Percentiles rank a stretch among this genome's conserved stretches.
Conservation (phyloP, 1,140 invertebrate species). For the Drosophila takahashii region DNA sequence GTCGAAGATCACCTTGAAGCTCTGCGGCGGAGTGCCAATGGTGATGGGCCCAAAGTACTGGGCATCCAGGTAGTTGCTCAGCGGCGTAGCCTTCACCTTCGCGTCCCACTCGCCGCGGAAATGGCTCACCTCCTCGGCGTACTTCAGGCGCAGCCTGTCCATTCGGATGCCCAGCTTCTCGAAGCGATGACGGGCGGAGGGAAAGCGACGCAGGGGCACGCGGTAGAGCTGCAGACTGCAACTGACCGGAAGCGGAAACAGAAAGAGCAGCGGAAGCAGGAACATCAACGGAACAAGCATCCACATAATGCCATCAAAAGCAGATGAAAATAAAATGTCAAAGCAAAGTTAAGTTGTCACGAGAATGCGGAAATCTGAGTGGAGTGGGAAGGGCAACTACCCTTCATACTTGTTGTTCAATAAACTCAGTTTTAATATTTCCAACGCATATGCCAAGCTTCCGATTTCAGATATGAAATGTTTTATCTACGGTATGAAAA, state of each 20-base stretch:
- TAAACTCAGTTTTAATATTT: conserved; percentile 47
- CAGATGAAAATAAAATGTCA: conserved; percentile 6
- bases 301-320: conserved; percentile 49
- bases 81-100: conserved; percentile 79
- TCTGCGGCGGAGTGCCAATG: conserved; percentile 96
- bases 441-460: conserved; percentile 22
- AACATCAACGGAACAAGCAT: conserved; percentile 13
- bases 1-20: conserved; percentile 98
- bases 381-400: not conserved
- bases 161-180: conserved; percentile 68
- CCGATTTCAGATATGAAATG: conserved; percentile 1
- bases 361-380: not conserved
- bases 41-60: conserved; percentile 98
- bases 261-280: conserved; percentile 6
- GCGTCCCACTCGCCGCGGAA: not conserved
- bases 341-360: conserved; percentile 22
- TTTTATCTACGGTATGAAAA: not conserved
- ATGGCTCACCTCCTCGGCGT: conserved; percentile 20
- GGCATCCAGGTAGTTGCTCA: conserved; percentile 96
- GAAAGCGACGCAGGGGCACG: conserved; percentile 59
- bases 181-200: conserved; percentile 64
- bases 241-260: conserved; percentile 17
- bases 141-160: conserved; percentile 65
- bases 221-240: conserved; percentile 35
- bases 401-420: conserved; percentile 11